Conservation (phyloP, 2,113 vertebrate species). For the Platycercus adscitus region DNA sequence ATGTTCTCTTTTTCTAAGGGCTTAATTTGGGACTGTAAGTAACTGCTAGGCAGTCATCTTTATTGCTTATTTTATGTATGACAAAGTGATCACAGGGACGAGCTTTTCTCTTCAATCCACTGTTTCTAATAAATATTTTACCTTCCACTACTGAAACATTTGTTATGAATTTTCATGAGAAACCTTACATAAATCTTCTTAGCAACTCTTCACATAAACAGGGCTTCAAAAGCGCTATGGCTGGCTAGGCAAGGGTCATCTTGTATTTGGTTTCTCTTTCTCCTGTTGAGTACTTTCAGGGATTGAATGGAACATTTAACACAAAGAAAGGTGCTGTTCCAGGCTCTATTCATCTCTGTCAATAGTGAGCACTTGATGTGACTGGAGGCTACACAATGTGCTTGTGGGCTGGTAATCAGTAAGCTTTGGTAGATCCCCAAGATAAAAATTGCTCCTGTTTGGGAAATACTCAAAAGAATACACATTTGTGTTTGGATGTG, state of each 20-base stretch:
- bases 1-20: not conserved
- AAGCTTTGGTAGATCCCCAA: not conserved
- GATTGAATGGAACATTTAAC: not conserved
- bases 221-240: not conserved
- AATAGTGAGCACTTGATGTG: not conserved
- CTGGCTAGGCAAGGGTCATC: not conserved
- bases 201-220: not conserved
- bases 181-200: not conserved
- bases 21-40: not conserved
- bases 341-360: not conserved
- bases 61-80: not conserved
- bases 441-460: constrained; percentile 25
- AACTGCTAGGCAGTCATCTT: not conserved
- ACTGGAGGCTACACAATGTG: not conserved
- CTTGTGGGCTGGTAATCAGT: not conserved
- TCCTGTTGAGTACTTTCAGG: not conserved
- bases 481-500: constrained; percentile 48
- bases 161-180: constrained; percentile 20
- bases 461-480: constrained; percentile 43
- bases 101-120: not conserved
- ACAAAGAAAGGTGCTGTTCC: constrained; percentile 22
- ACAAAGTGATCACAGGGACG: not conserved
- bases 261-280: constrained; percentile 28
- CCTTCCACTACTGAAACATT: not conserved
- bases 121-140: constrained; percentile 4